Conservation (phyloP, 2,888 invertebrate genomes). For the Plemyria rubiginata region DNA sequence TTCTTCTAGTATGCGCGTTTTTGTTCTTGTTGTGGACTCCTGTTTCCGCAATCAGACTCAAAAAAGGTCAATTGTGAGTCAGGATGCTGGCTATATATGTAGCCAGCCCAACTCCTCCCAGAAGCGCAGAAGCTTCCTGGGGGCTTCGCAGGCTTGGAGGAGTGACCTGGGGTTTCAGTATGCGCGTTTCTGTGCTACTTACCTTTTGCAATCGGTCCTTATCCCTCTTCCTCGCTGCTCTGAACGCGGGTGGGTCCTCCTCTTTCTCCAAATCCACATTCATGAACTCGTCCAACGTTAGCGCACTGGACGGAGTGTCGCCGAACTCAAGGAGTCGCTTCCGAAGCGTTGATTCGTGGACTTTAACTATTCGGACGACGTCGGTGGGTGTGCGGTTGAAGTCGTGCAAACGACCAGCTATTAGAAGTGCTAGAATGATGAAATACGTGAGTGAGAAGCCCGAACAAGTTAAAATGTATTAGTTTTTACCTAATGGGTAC, state of each 20-base stretch:
- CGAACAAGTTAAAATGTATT: too few relatives aligned
- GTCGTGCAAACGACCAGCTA: constrained; percentile 96
- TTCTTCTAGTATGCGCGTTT: too few relatives aligned
- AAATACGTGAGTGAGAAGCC: neutral
- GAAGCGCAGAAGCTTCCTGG: too few relatives aligned
- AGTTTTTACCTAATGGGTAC: too few relatives aligned
- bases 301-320: constrained; percentile 96
- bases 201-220: constrained; percentile 93
- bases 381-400: constrained; percentile 94
- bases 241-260: constrained; percentile 98
- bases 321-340: constrained; percentile 97
- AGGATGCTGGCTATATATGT: too few relatives aligned
- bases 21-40: too few relatives aligned
- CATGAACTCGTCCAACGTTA: constrained; percentile 98
- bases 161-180: too few relatives aligned
- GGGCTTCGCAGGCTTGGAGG: too few relatives aligned
- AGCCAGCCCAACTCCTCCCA: too few relatives aligned
- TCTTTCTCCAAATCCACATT: constrained; percentile 98
- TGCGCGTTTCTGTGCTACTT: constrained; percentile 20
- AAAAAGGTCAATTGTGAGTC: too few relatives aligned
- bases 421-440: constrained; percentile 90
- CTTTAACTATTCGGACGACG: constrained; percentile 97
- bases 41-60: too few relatives aligned
- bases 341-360: constrained; percentile 96
- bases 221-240: constrained; percentile 94